Evolutionary conservation across 2,113 vertebrate species (phyloP).

Genomic region (Etia nguti): DNA sequence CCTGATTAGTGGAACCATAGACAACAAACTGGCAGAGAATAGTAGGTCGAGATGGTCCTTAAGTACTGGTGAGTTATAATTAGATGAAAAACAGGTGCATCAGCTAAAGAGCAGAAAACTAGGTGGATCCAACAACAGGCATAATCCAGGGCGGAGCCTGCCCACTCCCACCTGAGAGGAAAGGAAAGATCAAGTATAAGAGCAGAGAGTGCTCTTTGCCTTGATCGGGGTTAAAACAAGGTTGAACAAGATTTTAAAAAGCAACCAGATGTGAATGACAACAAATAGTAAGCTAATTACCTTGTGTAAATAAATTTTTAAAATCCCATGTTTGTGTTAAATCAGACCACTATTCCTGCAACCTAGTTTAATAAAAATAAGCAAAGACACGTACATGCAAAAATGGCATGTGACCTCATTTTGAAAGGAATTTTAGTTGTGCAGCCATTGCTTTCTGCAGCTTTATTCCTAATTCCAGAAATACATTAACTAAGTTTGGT

Average conservation of each 20-base stretch:
- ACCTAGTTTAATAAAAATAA: neutral
- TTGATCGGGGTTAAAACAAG: neutral
- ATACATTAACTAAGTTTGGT: neutral
- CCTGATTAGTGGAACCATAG: neutral
- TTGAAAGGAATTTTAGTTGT: neutral
- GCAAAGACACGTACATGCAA: neutral
- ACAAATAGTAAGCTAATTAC: neutral
- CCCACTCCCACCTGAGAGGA: neutral
- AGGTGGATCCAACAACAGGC: neutral
- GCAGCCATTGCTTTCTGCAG: neutral
- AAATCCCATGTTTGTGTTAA: neutral
- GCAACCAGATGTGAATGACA: neutral
- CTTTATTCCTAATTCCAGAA: neutral
- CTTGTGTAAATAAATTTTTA: neutral
- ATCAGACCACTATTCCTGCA: neutral
- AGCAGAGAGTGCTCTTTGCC: neutral
- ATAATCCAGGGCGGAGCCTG: neutral
- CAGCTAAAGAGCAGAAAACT: neutral
- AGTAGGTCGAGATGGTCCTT: neutral
- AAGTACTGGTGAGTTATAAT: neutral
- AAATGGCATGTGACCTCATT: neutral
- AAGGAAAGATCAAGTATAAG: neutral
- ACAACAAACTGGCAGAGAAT: neutral
- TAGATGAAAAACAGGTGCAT: neutral
- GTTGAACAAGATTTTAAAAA: neutral